phyloP scores from a whole-genome alignment of 2,888 invertebrate species.

The Dryadula phaetusa region DNA sequence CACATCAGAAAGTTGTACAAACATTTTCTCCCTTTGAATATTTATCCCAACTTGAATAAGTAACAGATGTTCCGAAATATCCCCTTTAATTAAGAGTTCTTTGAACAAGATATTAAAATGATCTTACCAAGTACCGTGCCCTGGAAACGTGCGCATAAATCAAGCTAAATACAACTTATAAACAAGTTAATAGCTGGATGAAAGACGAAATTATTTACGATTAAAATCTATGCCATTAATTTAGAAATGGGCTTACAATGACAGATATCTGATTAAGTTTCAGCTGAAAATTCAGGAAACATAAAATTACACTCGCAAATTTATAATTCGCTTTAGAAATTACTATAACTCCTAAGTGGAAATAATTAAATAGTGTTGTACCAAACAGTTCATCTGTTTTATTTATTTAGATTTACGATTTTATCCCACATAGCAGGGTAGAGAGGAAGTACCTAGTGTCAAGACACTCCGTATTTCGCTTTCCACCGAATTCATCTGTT shows the following conservation, averaged over 20 bases:
- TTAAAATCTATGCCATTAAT: slow-evolving; percentile 27
- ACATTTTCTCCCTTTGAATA: slow-evolving; percentile 14
- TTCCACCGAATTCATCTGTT: not conserved
- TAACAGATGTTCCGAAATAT: slow-evolving; percentile 47
- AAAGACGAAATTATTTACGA: slow-evolving; percentile 26
- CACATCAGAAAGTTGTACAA: slow-evolving; percentile 2
- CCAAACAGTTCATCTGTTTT: not conserved
- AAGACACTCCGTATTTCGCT: no score
- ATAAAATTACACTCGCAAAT: not conserved
- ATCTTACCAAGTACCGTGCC: slow-evolving; percentile 34
- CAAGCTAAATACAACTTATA: slow-evolving; percentile 36
- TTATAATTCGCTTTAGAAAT: not conserved
- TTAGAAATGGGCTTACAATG: slow-evolving; percentile 14
- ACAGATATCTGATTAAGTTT: slow-evolving; percentile 13
- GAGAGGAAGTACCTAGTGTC: no score
- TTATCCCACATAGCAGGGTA: no score
- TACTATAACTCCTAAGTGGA: not conserved
- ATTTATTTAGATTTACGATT: no score
- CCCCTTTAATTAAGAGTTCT: slow-evolving; percentile 44
- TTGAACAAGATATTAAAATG: slow-evolving; percentile 46
- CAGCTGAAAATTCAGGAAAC: not conserved
- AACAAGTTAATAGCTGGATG: slow-evolving; percentile 27
- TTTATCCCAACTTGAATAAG: slow-evolving; percentile 32
- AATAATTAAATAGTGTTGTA: not conserved
- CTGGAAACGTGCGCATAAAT: slow-evolving; percentile 38